phyloP scores from a whole-genome alignment of 2,888 invertebrate genomes.

The Spilarctia lutea region DNA sequence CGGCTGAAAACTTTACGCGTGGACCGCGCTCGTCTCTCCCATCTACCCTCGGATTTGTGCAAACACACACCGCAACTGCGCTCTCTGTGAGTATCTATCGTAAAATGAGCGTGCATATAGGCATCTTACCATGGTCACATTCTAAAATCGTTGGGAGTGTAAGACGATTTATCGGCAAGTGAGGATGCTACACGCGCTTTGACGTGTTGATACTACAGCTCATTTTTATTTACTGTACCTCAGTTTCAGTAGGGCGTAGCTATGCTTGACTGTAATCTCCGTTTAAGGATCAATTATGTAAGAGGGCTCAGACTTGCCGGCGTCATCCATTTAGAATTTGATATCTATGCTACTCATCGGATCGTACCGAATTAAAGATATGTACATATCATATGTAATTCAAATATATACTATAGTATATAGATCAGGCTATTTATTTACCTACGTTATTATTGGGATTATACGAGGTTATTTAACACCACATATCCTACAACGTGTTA shows the following conservation, averaged over 20 bases:
- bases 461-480: background rate
- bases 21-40: conserved; percentile 92
- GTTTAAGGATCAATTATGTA: background rate
- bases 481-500: background rate
- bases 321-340: background rate
- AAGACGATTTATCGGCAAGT: too few species aligned
- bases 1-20: conserved; percentile 93
- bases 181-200: too few species aligned
- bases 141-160: too few species aligned
- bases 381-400: background rate
- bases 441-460: too few species aligned
- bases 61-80: conserved; percentile 91
- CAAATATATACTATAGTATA: background rate
- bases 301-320: background rate
- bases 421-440: too few species aligned
- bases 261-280: background rate
- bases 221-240: too few species aligned
- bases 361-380: background rate
- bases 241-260: background rate
- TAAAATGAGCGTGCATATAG: too few species aligned
- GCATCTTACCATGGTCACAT: too few species aligned
- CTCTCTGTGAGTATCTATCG: conserved; percentile 90
- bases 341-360: background rate
- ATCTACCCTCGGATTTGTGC: conserved; percentile 92
- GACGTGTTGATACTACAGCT: background rate